phyloP scores from a whole-genome alignment of 2,888 invertebrate species.

The Psococerastis gibbosa region DNA sequence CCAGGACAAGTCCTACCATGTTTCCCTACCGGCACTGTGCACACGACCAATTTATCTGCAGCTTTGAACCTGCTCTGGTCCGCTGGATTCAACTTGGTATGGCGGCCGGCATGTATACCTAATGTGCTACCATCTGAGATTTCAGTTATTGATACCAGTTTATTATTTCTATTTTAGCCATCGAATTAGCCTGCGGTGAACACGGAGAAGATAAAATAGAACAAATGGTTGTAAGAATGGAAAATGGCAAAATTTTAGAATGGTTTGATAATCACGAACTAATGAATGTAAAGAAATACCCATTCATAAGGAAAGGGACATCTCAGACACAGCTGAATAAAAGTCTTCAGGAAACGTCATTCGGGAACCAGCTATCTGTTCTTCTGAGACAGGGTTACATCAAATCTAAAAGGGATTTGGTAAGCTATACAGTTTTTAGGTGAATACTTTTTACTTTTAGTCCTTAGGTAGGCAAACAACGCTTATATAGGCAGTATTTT shows the following conservation, averaged over 20 bases:
- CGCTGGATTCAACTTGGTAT: too few species aligned
- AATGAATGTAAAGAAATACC: conserved; percentile 25
- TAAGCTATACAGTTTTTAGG: too few species aligned
- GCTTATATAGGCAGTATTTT: too few species aligned
- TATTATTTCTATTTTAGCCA: too few species aligned
- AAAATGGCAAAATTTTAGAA: conserved; percentile 45
- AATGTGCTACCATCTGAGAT: conserved; percentile 14
- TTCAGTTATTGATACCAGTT: too few species aligned
- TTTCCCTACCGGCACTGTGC: too few species aligned
- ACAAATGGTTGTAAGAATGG: conserved; percentile 39
- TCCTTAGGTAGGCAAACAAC: too few species aligned
- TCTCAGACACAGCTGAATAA: conserved; percentile 12
- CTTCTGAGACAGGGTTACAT: conserved; percentile 50
- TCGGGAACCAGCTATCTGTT: conserved; percentile 48
- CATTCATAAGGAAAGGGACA: conserved; percentile 27
- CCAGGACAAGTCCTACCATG: too few species aligned
- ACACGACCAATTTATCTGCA: too few species aligned
- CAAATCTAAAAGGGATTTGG: conserved; percentile 53
- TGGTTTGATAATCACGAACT: conserved; percentile 45
- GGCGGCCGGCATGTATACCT: too few species aligned
- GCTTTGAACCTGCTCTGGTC: too few species aligned
- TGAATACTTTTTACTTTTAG: too few species aligned
- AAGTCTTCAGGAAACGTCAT: conserved; percentile 46
- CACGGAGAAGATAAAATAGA: conserved; percentile 62
- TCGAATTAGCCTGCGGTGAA: conserved; percentile 83